Evolutionary conservation across 2,888 invertebrate species (phyloP).

Genomic region (Oeneis ivallda): DNA sequence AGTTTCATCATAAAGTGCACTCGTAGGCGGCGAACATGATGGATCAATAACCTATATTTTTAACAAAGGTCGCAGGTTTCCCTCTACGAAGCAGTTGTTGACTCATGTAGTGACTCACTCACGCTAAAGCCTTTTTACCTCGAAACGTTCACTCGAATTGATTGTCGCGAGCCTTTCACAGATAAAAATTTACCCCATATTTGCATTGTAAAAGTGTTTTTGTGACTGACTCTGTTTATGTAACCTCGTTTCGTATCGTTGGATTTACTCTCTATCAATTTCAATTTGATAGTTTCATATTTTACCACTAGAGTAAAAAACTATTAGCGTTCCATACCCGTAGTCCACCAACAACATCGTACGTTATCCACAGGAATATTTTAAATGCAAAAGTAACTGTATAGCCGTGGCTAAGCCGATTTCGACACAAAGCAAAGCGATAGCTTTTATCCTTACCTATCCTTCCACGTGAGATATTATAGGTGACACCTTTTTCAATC

Average conservation of each 20-base stretch:
- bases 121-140: conserved; percentile 7
- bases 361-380: too few species aligned
- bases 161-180: conserved; percentile 9
- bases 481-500: too few species aligned
- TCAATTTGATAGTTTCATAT: neutral
- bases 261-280: neutral
- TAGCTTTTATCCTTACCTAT: too few species aligned
- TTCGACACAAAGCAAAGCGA: too few species aligned
- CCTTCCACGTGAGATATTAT: too few species aligned
- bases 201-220: conserved; percentile 5
- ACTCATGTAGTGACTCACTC: conserved; percentile 38
- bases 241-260: neutral
- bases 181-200: conserved; percentile 4
- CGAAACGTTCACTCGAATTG: conserved; percentile 15
- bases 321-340: neutral
- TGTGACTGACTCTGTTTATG: neutral
- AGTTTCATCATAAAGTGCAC: neutral
- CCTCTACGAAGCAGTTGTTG: conserved; percentile 27
- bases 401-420: too few species aligned
- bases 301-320: neutral
- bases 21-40: conserved; percentile 10
- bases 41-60: conserved; percentile 33
- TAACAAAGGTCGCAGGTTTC: conserved; percentile 34
- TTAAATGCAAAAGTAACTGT: too few species aligned
- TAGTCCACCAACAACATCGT: neutral